These are phyloP conservation scores for Caenorhabditis inopinata DNA, from an alignment of 1,140 invertebrate species.

Conservation along the genomic window DNA sequence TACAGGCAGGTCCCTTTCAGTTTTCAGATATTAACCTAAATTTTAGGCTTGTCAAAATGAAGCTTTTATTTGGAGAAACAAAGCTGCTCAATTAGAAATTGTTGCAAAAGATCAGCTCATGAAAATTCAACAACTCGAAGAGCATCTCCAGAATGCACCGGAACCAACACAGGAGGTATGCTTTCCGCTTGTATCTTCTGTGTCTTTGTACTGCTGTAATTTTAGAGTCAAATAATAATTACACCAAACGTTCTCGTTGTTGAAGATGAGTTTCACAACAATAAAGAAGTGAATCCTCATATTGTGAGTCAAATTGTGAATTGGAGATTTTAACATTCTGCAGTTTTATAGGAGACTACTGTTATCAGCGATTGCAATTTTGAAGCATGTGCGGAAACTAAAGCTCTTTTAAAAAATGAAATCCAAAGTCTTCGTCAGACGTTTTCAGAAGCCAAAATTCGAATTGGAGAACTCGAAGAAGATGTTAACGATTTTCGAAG, in stretches of 20 bases:
- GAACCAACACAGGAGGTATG: background rate
- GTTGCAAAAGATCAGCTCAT: slow-evolving; percentile 59
- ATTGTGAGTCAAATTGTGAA: slow-evolving; percentile 1
- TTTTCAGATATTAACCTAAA: background rate
- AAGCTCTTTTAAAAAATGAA: slow-evolving; percentile 52
- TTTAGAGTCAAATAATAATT: background rate
- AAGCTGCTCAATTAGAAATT: slow-evolving; percentile 63
- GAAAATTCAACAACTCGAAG: slow-evolving; percentile 38
- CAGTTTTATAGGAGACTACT: background rate
- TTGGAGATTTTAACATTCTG: background rate
- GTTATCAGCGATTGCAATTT: background rate
- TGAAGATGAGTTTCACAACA: background rate
- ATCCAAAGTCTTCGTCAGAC: background rate
- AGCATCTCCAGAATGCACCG: background rate
- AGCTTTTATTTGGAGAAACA: slow-evolving; percentile 63
- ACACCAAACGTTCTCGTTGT: background rate
- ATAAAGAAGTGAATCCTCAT: slow-evolving; percentile 10
- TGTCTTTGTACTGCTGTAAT: background rate
- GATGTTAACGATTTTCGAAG: slow-evolving; percentile 41
- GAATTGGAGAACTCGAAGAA: slow-evolving; percentile 54
- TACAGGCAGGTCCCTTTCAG: slow-evolving; percentile 40
- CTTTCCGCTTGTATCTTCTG: background rate
- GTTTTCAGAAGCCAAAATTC: slow-evolving; percentile 40
- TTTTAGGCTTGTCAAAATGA: slow-evolving; percentile 62
- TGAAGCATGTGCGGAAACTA: slow-evolving; percentile 51